Percentiles rank a stretch among this genome's conserved stretches.
Conservation (phyloP, 1,140 invertebrate species). For the Protaetia brevitarsis region DNA sequence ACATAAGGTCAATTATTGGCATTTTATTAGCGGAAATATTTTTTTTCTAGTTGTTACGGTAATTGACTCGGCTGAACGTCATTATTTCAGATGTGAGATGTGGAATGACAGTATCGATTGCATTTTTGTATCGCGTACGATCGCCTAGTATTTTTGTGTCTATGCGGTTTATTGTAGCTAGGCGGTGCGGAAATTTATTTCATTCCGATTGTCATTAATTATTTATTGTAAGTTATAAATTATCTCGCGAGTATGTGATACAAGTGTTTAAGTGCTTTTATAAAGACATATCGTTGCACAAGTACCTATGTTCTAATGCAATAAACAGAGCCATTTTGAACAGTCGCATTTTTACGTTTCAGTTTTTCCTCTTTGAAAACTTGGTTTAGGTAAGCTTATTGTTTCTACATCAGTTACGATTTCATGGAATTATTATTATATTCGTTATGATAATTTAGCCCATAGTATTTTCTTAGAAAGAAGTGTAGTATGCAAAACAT, state of each 20-base stretch:
- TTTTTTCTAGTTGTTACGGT: too few relatives aligned
- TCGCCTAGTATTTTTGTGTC: too few relatives aligned
- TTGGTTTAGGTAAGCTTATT: slow-evolving; percentile 2
- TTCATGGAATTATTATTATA: neutral
- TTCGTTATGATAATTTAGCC: neutral
- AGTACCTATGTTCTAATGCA: neutral
- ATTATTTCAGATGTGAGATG: too few relatives aligned
- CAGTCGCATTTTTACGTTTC: neutral
- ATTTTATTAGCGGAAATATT: too few relatives aligned
- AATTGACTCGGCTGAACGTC: too few relatives aligned
- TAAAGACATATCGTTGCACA: neutral
- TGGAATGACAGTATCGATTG: too few relatives aligned
- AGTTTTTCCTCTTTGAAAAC: neutral
- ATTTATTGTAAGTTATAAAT: neutral
- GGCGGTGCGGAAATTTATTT: neutral
- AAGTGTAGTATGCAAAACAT: neutral
- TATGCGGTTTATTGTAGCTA: too few relatives aligned
- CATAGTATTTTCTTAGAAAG: neutral
- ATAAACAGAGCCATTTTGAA: neutral
- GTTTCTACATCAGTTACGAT: neutral
- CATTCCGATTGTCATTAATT: neutral
- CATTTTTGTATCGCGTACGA: too few relatives aligned
- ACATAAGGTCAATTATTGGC: too few relatives aligned
- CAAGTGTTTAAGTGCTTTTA: neutral
- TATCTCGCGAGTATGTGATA: neutral